A percentile compares a stretch with the other conserved stretches of the same genome.
These are phyloP conservation scores for Drosophila greeni DNA, from an alignment of 2,888 invertebrate species.

Conservation along the genomic window DNA sequence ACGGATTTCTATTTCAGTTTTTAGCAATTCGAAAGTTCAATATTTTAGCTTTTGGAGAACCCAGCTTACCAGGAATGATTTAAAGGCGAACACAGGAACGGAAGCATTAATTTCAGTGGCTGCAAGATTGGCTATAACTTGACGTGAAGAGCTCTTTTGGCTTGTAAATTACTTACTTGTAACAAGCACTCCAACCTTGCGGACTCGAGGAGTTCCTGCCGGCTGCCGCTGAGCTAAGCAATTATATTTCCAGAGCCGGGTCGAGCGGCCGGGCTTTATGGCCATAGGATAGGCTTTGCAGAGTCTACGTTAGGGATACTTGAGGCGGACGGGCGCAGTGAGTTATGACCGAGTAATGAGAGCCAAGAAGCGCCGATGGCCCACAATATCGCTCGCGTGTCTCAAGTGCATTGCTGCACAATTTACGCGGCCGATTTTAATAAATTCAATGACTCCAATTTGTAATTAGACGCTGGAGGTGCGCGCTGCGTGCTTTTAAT, in stretches of 20 bases:
- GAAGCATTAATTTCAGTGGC: constrained; percentile 9
- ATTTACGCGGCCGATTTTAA: constrained; percentile 66
- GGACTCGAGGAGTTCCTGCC: constrained; percentile 5
- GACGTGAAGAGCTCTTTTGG: constrained; percentile 9
- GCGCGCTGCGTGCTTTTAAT: constrained; percentile 72
- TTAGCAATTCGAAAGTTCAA: background rate
- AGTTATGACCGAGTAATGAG: constrained; percentile 59
- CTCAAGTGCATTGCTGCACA: constrained; percentile 60
- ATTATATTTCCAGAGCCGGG: constrained; percentile 16
- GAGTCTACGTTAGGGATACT: constrained; percentile 29
- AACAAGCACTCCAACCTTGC: constrained; percentile 1
- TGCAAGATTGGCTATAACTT: background rate
- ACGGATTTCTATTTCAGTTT: background rate
- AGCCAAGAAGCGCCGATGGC: constrained; percentile 39
- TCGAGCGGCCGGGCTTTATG: constrained; percentile 9
- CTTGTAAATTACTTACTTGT: constrained; percentile 11
- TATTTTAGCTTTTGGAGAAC: background rate
- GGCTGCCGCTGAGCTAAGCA: background rate
- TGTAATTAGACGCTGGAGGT: constrained; percentile 70
- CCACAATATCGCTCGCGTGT: constrained; percentile 57
- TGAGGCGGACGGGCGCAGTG: constrained; percentile 49
- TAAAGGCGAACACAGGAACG: background rate
- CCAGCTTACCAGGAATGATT: background rate
- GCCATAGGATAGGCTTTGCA: constrained; percentile 11
- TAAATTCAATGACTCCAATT: constrained; percentile 75